These are phyloP conservation scores for Phyllopteryx taeniolatus DNA, from an alignment of 2,113 vertebrate genomes.

Conservation along the genomic window DNA sequence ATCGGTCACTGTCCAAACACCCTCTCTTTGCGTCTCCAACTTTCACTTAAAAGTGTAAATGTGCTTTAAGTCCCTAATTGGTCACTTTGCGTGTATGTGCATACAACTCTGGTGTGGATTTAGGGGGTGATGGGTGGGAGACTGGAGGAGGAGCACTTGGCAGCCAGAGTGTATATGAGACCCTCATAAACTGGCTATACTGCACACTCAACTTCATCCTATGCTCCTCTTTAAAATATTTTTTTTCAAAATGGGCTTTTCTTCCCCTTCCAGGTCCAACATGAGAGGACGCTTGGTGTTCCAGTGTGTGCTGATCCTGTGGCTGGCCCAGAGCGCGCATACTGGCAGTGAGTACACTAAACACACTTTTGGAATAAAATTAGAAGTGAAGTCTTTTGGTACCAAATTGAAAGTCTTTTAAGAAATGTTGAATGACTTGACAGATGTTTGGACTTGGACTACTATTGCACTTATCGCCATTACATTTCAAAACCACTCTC, in stretches of 20 bases:
- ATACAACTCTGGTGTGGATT: conserved; percentile 17
- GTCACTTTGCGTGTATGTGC: conserved; percentile 38
- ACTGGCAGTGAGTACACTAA: conserved; percentile 50
- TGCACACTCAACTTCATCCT: conserved; percentile 26
- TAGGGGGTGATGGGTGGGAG: conserved; percentile 16
- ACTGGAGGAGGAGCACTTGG: conserved; percentile 42
- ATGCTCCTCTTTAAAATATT: conserved; percentile 1
- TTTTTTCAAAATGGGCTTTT: neutral
- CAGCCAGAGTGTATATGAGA: conserved; percentile 47
- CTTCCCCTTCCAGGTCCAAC: conserved; percentile 24
- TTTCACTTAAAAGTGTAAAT: conserved; percentile 52
- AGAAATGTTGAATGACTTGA: too few species aligned
- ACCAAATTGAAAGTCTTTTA: too few species aligned
- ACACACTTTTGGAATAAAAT: neutral
- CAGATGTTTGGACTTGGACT: too few species aligned
- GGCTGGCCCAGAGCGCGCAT: conserved; percentile 48
- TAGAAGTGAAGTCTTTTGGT: neutral
- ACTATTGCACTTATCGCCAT: too few species aligned
- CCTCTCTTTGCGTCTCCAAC: conserved; percentile 31
- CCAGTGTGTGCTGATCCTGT: conserved; percentile 55
- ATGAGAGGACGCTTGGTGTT: conserved; percentile 61
- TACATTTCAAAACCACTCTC: too few species aligned
- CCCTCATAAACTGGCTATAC: conserved; percentile 9
- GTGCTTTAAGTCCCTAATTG: conserved; percentile 53
- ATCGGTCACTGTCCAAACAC: conserved; percentile 46